Conservation (phyloP, 1,140 invertebrate species). For the Zaprionus vittiger region DNA sequence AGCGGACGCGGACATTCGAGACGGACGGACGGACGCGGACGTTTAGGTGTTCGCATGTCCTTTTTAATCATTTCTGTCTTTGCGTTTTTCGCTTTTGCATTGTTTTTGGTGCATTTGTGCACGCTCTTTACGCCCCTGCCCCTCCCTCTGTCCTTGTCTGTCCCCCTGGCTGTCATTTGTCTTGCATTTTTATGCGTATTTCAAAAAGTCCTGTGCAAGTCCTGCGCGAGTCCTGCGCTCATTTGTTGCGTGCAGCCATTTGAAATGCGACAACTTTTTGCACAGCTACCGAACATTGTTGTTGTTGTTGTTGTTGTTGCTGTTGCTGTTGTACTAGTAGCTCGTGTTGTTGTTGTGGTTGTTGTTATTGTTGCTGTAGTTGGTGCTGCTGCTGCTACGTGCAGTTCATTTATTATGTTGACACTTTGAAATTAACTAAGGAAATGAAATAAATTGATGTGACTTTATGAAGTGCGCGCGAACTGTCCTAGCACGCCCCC, state of each 20-base stretch:
- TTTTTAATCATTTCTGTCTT: conserved; percentile 79
- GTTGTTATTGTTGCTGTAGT: conserved; percentile 11
- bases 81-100: conserved; percentile 30
- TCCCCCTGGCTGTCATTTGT: conserved; percentile 58
- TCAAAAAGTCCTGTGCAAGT: conserved; percentile 64
- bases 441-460: conserved; percentile 83
- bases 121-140: conserved; percentile 51
- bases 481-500: conserved; percentile 37
- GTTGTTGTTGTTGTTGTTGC: not conserved
- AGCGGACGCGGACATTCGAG: not conserved
- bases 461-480: conserved; percentile 79
- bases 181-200: conserved; percentile 81
- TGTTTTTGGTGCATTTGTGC: conserved; percentile 75
- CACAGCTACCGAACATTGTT: conserved; percentile 53
- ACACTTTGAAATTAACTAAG: conserved; percentile 83
- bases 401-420: conserved; percentile 82
- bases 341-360: conserved; percentile 15
- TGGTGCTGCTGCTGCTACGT: conserved; percentile 60
- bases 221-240: conserved; percentile 63
- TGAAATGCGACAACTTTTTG: conserved; percentile 82
- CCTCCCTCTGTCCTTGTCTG: not conserved
- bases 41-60: conserved; percentile 82
- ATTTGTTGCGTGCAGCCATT: conserved; percentile 81
- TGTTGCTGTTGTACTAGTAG: conserved; percentile 1
- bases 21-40: conserved; percentile 47